phyloP scores from a whole-genome alignment of 2,888 invertebrate species.

The Erannis defoliaria region DNA sequence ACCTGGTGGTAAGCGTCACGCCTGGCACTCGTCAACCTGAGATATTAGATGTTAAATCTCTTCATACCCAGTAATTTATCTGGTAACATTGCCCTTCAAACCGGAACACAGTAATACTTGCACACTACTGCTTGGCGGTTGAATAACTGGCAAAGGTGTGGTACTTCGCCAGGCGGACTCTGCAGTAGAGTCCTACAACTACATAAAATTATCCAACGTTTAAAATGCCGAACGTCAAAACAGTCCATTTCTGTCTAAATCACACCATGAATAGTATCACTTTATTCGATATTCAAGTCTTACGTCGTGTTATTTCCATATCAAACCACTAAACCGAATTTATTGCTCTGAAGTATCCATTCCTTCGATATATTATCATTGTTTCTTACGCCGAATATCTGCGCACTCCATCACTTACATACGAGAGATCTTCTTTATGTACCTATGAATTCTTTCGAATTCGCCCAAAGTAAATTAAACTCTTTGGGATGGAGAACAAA shows the following conservation, averaged over 20 bases:
- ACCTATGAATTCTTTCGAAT: conserved; percentile 63
- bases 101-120: too few relatives aligned
- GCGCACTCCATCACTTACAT: conserved; percentile 68
- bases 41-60: too few relatives aligned
- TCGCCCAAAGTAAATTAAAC: conserved; percentile 56
- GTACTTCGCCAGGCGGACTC: too few relatives aligned
- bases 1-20: too few relatives aligned
- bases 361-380: conserved; percentile 52
- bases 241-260: conserved; percentile 33
- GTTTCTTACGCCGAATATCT: conserved; percentile 50
- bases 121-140: too few relatives aligned
- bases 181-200: too few relatives aligned
- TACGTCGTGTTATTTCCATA: conserved; percentile 41
- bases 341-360: conserved; percentile 47
- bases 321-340: conserved; percentile 43
- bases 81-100: too few relatives aligned
- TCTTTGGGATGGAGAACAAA: conserved; percentile 57
- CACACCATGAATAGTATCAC: conserved; percentile 36
- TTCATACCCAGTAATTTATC: too few relatives aligned
- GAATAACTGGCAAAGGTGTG: too few relatives aligned
- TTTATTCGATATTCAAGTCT: conserved; percentile 33
- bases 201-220: not conserved
- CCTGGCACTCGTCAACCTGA: too few relatives aligned
- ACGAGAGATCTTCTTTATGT: conserved; percentile 69
- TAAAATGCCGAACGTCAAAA: conserved; percentile 17